Percentiles rank a stretch among this genome's conserved stretches.
These are phyloP conservation scores for Eremobia ochroleuca DNA, from an alignment of 2,888 invertebrate genomes.

Conservation along the genomic window DNA sequence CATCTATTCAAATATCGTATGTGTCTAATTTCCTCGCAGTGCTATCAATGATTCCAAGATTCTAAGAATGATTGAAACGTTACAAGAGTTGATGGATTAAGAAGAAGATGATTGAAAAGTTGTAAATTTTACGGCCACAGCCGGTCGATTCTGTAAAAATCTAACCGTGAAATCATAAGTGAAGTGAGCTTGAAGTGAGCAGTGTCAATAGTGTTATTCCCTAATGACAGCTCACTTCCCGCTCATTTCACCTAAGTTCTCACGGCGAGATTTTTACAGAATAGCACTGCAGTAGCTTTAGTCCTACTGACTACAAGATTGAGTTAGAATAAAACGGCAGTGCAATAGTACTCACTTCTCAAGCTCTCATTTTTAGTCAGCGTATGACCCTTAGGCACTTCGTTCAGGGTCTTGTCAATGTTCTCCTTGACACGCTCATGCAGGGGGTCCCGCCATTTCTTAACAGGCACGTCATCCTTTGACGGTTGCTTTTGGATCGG, in stretches of 20 bases:
- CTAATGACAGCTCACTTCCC: too few species aligned
- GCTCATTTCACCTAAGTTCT: too few species aligned
- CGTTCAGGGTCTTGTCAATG: slow-evolving; percentile 89
- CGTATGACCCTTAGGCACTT: slow-evolving; percentile 89
- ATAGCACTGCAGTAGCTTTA: too few species aligned
- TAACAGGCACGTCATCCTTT: slow-evolving; percentile 86
- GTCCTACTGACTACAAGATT: background rate
- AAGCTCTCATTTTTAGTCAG: slow-evolving; percentile 90
- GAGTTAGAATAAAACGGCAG: slow-evolving; percentile 13
- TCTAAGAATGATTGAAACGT: background rate
- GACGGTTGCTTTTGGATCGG: slow-evolving; percentile 87
- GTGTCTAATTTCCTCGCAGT: background rate
- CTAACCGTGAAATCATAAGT: too few species aligned
- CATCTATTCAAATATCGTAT: slow-evolving; percentile 1
- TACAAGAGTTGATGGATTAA: background rate
- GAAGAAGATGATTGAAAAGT: background rate
- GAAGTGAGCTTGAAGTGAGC: too few species aligned
- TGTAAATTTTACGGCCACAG: background rate
- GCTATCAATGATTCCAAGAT: background rate
- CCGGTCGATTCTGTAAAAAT: too few species aligned
- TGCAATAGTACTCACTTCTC: slow-evolving; percentile 83
- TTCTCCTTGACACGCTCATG: slow-evolving; percentile 89
- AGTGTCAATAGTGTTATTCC: too few species aligned
- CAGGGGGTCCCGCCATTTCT: slow-evolving; percentile 90
- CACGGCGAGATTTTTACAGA: too few species aligned